These are phyloP conservation scores for Myotis vivesi DNA, from an alignment of 2,797 vertebrate species.

Conservation along the genomic window DNA sequence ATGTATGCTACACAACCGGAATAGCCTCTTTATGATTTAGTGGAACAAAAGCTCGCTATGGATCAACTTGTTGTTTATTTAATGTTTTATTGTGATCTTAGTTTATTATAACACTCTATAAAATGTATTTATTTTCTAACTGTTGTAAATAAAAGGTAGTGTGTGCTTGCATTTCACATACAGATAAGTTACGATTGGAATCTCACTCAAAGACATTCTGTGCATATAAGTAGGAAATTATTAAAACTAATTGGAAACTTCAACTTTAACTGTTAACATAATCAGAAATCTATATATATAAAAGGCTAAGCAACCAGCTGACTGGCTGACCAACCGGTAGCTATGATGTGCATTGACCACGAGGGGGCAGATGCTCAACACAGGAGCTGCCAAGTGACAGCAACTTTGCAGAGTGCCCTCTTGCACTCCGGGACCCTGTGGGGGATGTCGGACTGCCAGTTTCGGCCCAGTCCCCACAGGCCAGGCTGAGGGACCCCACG, in stretches of 20 bases:
- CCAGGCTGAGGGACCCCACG: too few relatives aligned
- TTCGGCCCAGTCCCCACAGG: too few relatives aligned
- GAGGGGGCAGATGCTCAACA: too few relatives aligned
- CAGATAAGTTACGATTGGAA: background rate
- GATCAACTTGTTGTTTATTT: background rate
- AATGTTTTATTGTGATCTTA: background rate
- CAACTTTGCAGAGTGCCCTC: too few relatives aligned
- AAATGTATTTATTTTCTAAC: slow-evolving; percentile 2
- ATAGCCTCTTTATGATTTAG: background rate
- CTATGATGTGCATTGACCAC: too few relatives aligned
- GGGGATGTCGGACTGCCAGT: too few relatives aligned
- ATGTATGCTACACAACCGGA: background rate
- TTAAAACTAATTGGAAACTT: background rate
- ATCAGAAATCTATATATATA: background rate
- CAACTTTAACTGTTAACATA: background rate
- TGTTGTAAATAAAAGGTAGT: background rate
- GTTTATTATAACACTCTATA: background rate
- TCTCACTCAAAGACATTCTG: background rate
- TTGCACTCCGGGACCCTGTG: too few relatives aligned
- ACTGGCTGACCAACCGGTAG: too few relatives aligned
- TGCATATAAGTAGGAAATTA: background rate
- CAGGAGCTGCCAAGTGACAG: too few relatives aligned
- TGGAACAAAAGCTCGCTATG: background rate
- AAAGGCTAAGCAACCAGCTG: too few relatives aligned
- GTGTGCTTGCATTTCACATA: background rate